phyloP scores from a whole-genome alignment of 37 sponge, comb jelly and placozoan species.

The Ianthella basta region DNA sequence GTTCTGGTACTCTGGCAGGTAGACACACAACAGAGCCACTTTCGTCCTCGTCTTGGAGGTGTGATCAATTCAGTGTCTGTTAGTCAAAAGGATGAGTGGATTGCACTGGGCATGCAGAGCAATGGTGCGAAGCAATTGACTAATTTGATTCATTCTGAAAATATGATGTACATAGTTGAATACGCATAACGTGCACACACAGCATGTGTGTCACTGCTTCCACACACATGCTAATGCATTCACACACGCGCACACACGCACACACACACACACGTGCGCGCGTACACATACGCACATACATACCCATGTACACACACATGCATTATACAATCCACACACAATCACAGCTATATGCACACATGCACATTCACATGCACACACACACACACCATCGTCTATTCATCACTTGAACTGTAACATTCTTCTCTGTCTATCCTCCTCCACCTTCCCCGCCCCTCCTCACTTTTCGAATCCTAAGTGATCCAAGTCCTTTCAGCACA shows the following conservation, averaged over 20 bases:
- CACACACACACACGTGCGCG: not conserved
- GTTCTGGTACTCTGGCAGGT: conserved; percentile 94
- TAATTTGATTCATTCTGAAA: too few relatives aligned
- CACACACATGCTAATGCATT: conserved; percentile 3
- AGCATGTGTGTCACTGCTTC: not conserved
- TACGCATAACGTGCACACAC: not conserved
- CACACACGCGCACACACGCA: not conserved
- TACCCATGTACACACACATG: conserved; percentile 4
- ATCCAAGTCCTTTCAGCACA: conserved; percentile 67
- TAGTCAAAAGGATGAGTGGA: conserved; percentile 52
- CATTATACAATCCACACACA: conserved; percentile 7
- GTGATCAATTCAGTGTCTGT: conserved; percentile 62
- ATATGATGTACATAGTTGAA: too few relatives aligned
- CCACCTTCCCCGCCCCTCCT: too few relatives aligned
- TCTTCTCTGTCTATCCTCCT: too few relatives aligned
- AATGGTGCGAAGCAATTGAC: conserved; percentile 47
- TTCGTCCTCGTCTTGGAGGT: conserved; percentile 80
- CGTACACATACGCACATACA: conserved; percentile 9
- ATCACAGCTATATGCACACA: not conserved
- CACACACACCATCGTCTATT: not conserved
- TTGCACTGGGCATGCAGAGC: conserved; percentile 67
- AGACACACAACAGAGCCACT: conserved; percentile 61
- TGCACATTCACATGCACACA: not conserved
- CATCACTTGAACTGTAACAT: not conserved
- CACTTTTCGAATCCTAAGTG: conserved; percentile 32